Percentiles rank a stretch among this genome's conserved stretches.
Evolutionary conservation across 2,113 vertebrate species (phyloP).

Genomic region (Phyllopteryx taeniolatus): DNA sequence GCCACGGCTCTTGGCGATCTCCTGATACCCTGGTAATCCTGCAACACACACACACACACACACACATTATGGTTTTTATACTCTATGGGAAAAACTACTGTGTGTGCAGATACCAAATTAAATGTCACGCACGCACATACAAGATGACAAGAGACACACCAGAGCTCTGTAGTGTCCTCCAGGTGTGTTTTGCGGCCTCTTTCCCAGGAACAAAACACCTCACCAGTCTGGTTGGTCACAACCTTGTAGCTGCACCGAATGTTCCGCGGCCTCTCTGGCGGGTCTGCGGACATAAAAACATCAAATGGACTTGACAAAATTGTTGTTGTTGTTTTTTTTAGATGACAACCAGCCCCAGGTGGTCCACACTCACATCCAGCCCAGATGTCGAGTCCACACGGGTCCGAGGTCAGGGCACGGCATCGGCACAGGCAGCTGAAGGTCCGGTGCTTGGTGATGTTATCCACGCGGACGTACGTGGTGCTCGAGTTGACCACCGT

Average conservation of each 20-base stretch:
- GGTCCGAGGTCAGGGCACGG: not conserved
- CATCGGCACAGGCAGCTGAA: conserved; percentile 58
- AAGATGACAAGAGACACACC: conserved; percentile 15
- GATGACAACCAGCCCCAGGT: not conserved
- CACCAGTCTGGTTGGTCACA: conserved; percentile 14
- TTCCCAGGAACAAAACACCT: conserved; percentile 65
- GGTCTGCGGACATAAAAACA: conserved; percentile 50
- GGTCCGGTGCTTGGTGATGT: conserved; percentile 50
- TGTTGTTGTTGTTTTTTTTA: not conserved
- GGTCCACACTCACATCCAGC: conserved; percentile 66
- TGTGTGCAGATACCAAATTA: no score
- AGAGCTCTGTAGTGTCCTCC: conserved; percentile 16
- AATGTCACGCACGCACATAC: not conserved
- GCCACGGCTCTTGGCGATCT: not conserved
- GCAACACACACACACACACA: conserved; percentile 29
- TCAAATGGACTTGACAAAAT: not conserved
- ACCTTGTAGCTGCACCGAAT: conserved; percentile 58
- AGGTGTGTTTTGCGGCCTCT: conserved; percentile 59
- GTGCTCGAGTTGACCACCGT: conserved; percentile 37
- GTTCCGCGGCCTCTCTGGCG: conserved; percentile 54
- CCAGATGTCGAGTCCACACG: conserved; percentile 71
- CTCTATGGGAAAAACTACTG: no score
- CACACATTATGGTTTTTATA: no score
- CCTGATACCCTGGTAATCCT: conserved; percentile 44
- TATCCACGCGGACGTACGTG: conserved; percentile 39